phyloP scores from a whole-genome alignment of 2,888 invertebrate species.

The Seladonia tumulorum region DNA sequence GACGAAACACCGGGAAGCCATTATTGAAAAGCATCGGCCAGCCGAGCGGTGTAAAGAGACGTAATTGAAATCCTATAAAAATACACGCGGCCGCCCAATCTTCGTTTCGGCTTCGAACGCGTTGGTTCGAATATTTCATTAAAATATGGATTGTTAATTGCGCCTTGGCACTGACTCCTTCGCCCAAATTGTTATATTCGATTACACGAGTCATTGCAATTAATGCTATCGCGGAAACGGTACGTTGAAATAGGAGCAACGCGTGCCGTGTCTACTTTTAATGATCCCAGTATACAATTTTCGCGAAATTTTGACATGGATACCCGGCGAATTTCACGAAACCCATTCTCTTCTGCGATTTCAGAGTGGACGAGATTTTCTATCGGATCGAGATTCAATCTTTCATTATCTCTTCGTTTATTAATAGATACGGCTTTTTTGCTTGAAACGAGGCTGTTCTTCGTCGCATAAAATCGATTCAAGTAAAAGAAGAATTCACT shows the following conservation, averaged over 20 bases:
- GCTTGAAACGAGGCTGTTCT: background rate
- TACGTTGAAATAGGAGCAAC: background rate
- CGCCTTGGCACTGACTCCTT: background rate
- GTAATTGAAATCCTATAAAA: slow-evolving; percentile 28
- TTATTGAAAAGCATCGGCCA: slow-evolving; percentile 15
- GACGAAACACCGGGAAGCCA: background rate
- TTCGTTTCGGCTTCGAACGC: background rate
- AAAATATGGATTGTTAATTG: background rate
- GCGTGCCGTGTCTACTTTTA: background rate
- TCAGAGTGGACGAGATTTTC: background rate
- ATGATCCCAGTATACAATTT: background rate
- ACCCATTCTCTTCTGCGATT: background rate
- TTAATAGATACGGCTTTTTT: background rate
- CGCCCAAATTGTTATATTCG: background rate
- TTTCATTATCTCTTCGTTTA: background rate
- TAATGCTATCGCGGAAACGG: background rate
- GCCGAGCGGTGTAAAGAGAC: background rate
- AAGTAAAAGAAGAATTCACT: background rate
- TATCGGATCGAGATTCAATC: background rate
- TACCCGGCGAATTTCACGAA: background rate
- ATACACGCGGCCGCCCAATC: background rate
- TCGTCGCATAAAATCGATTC: background rate
- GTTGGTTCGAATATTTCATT: slow-evolving; percentile 2
- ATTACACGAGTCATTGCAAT: background rate
- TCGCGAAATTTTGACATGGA: background rate